phyloP scores from a whole-genome alignment of 2,888 invertebrate genomes.

The Drosophila bunnanda region DNA sequence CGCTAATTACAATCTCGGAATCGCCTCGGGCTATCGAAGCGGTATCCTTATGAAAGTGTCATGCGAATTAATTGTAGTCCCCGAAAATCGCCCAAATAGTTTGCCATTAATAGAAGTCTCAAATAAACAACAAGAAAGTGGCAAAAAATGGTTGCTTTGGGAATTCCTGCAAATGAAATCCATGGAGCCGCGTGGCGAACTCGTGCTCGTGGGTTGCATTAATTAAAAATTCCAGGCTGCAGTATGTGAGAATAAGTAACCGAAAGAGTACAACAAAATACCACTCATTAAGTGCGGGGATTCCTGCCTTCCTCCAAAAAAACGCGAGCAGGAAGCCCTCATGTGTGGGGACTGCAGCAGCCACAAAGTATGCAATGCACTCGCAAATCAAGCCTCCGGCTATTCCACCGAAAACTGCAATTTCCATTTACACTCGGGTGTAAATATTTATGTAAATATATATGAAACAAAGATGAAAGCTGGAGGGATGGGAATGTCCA shows the following conservation, averaged over 20 bases:
- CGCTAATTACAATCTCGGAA: conserved; percentile 57
- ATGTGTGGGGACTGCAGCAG: conserved; percentile 50
- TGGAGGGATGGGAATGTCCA: conserved; percentile 13
- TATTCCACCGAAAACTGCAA: conserved; percentile 73
- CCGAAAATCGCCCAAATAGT: conserved; percentile 49
- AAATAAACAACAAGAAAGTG: conserved; percentile 46
- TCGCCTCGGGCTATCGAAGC: conserved; percentile 37
- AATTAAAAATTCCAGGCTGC: conserved; percentile 81
- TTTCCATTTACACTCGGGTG: conserved; percentile 38
- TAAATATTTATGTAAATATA: conserved; percentile 23
- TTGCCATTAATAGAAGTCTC: conserved; percentile 37
- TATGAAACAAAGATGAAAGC: conserved; percentile 20
- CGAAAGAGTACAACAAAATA: conserved; percentile 66
- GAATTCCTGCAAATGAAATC: conserved; percentile 54
- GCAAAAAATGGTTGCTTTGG: conserved; percentile 27
- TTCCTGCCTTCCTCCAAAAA: conserved; percentile 67
- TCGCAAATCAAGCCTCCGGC: conserved; percentile 83
- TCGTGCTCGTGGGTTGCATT: conserved; percentile 59
- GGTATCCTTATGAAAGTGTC: conserved; percentile 56
- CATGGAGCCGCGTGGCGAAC: conserved; percentile 38
- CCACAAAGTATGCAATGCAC: conserved; percentile 83
- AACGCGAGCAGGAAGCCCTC: conserved; percentile 41
- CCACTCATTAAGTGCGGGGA: conserved; percentile 83
- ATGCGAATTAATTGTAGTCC: conserved; percentile 63
- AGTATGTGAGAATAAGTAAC: conserved; percentile 54